phyloP scores from a whole-genome alignment of 2,797 vertebrate genomes.

The Intellagama lesueurii region DNA sequence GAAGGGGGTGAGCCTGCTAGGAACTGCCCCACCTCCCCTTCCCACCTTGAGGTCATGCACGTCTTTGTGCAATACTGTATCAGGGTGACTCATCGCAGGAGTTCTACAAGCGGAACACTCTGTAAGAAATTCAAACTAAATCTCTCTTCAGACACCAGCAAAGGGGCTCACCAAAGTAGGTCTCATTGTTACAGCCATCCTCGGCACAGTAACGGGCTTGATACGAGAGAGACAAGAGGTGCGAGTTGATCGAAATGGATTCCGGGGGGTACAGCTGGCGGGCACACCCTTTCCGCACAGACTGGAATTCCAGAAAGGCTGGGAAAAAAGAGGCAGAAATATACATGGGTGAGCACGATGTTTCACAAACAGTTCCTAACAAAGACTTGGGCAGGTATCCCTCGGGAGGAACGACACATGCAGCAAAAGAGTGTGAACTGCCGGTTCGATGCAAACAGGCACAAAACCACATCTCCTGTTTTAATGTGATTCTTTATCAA shows the following conservation, averaged over 20 bases:
- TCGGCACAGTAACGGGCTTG: constrained; percentile 1
- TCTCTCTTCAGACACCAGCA: too few relatives aligned
- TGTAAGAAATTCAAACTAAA: background rate
- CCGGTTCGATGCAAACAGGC: too few relatives aligned
- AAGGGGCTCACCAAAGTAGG: constrained; percentile 20
- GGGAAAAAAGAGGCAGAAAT: background rate
- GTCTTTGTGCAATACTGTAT: too few relatives aligned
- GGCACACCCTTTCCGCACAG: constrained; percentile 36
- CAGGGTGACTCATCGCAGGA: too few relatives aligned
- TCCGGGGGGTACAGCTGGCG: background rate
- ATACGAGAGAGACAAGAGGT: constrained; percentile 25
- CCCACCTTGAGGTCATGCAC: too few relatives aligned
- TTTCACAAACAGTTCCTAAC: too few relatives aligned
- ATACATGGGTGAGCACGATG: too few relatives aligned
- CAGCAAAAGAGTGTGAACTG: too few relatives aligned
- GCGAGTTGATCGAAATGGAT: constrained; percentile 18
- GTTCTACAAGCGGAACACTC: background rate
- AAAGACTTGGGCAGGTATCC: background rate
- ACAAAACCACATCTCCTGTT: too few relatives aligned
- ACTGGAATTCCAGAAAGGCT: constrained; percentile 46
- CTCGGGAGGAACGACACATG: too few relatives aligned
- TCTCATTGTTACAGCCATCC: constrained; percentile 29
- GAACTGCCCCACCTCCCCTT: too few relatives aligned
- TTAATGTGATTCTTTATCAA: too few relatives aligned
- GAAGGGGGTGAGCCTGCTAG: background rate